Conservation (phyloP, 2,888 invertebrate genomes). For the Sinopyrophorus schimmeli region DNA sequence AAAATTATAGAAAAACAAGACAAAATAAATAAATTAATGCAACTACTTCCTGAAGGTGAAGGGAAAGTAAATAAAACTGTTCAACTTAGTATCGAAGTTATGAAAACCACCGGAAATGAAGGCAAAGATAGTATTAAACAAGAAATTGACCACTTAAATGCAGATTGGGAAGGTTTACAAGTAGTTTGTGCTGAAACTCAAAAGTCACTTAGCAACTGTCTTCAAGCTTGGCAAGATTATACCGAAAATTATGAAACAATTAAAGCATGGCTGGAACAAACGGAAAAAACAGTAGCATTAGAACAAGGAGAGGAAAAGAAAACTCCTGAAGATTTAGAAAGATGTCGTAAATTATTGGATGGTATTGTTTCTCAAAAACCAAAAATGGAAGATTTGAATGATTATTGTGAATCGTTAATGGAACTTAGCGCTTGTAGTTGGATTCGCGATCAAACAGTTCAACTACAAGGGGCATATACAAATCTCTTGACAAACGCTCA, state of each 20-base stretch:
- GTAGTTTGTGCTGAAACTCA: constrained; percentile 77
- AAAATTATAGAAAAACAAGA: constrained; percentile 75
- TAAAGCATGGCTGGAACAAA: constrained; percentile 74
- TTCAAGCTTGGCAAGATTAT: constrained; percentile 82
- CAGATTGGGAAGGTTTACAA: constrained; percentile 82
- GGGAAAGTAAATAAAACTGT: constrained; percentile 72
- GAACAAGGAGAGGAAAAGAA: constrained; percentile 73
- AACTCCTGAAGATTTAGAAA: constrained; percentile 75
- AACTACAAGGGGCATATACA: constrained; percentile 80
- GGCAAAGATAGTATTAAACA: constrained; percentile 81
- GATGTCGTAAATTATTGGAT: constrained; percentile 72
- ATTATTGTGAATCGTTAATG: constrained; percentile 84
- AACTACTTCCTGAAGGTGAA: constrained; percentile 72
- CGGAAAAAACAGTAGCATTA: constrained; percentile 65
- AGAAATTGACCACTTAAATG: constrained; percentile 78
- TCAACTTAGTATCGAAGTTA: constrained; percentile 73
- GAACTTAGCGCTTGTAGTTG: constrained; percentile 83
- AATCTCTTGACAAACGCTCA: constrained; percentile 78
- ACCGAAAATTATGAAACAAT: constrained; percentile 72
- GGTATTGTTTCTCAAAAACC: constrained; percentile 78
- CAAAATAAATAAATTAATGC: constrained; percentile 71
- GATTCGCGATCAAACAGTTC: constrained; percentile 85
- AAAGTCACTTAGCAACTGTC: constrained; percentile 72
- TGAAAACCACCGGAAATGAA: constrained; percentile 77
- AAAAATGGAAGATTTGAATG: constrained; percentile 80